Base-by-base conservation (phyloP, 2,797 vertebrate species). In the Alauda arvensis region DNA sequence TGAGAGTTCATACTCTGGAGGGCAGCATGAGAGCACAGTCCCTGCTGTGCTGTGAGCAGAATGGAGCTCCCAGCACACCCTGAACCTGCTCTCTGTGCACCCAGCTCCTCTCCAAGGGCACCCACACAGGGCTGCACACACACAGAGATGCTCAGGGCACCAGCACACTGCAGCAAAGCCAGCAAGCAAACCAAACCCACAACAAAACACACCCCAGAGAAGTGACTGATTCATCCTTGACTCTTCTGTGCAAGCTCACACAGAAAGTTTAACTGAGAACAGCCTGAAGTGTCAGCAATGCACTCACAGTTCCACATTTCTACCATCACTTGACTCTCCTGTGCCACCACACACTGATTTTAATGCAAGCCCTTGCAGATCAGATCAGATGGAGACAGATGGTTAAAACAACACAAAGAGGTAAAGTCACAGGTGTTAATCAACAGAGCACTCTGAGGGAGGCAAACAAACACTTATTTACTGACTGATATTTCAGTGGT, bases 1-100 rank as follows among this genome's bases (percentile, higher is more conserved):
- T 83, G 79, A 78, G 57, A 29, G 74, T 3, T 80, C 70, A 56
- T 77, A 65, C 91, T 91, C 89, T 92, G 93, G 91, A 93, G 92
- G 94, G 92, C 92, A 95, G 92, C 92, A 89, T 57, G 83, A 51
- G 59, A 92, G 91, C 70, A 61, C 78, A 48, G 72, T 21, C 61
- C 71, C 71, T 43, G 69, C 65, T 33, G 17, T 3, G 59, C 24
- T 34, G 49, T 4, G 51, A 57, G 83, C 70, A 83, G 61, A 31
- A 34, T 0, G 7, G 16, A 43, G 55, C 48, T 57, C 28, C 4
- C 40, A 81, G 56, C 69, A 69, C 70, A 65, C 17, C 26, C 68
- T 31, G 46, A 56, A 8, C 26, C 28, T 61, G 65, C 45, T 46
- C 43, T 6, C 51, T 25, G 20, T 8, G 63, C 62, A 29, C 34